Base-by-base conservation (phyloP, 2,797 vertebrate genomes). In the Acipenser oxyrinchus region DNA sequence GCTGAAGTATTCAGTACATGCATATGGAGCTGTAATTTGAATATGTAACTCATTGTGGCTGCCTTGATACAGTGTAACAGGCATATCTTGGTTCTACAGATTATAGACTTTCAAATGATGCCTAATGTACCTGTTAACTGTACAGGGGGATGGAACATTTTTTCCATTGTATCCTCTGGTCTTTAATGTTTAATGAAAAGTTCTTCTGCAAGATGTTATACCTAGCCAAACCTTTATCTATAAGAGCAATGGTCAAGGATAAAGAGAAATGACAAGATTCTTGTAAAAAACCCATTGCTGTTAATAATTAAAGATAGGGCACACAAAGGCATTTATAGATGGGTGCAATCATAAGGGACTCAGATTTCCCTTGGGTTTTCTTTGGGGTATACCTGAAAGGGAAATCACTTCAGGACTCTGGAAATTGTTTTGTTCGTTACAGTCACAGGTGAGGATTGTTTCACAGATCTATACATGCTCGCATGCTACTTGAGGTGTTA, bases 221-320 rank as follows among this genome's bases (percentile, higher is more conserved):
- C 48, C 3, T 10, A 69, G 72, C 74, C 72, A 76, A 59, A 66
- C n/a, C 67, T 80, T 81, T 88, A 88, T 83, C 80, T 76, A 70
- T 64, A 60, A 73, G 87, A 84, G 85, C 94, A 97, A 93, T 89
- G 93, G 91, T 96, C 93, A 95, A 93, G 91, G 93, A 90, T 92
- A 93, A 81, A 84, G 62, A 77, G 78, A 84, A 82, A 77, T 86
- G 78, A 75, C 89, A 81, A 79, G 84, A 85, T 74, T 83, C 74
- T 84, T 80, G 84, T 76, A 84, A 90, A 92, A 84, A 87, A 84
- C 84, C 1, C 2, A 37, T 90, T 89, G 77, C 86, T 91, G 95
- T 98, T 95, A 98, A 93, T 94, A 88, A 98, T 97, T 97, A 95
- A 87, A 91, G 77, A 72, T 85, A 85, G 84, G 77, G 52, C 18